These are phyloP conservation scores for Limnothrissa miodon DNA, from an alignment of 2,113 vertebrate species.

Conservation along the genomic window DNA sequence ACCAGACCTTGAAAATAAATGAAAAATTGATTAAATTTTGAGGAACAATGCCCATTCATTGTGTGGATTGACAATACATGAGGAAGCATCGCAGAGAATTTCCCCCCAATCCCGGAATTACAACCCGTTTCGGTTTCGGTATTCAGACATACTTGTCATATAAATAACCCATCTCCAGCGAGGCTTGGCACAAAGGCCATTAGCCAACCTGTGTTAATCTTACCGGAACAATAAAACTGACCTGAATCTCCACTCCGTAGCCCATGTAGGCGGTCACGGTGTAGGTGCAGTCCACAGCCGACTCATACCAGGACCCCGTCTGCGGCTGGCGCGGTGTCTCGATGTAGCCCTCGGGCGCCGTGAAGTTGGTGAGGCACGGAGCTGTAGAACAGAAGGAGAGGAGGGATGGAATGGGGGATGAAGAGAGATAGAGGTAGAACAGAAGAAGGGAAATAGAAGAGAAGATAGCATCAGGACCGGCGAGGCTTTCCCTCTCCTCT, in stretches of 20 bases:
- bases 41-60: neutral
- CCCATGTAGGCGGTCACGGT: constrained; percentile 84
- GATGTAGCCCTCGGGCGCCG: constrained; percentile 81
- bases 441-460: neutral
- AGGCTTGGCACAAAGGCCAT: neutral
- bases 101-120: neutral
- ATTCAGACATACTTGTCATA: neutral
- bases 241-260: constrained; percentile 94
- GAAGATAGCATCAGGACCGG: constrained; percentile 22
- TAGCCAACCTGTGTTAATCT: neutral
- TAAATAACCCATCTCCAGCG: neutral
- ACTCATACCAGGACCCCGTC: constrained; percentile 63
- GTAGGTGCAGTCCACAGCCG: constrained; percentile 83
- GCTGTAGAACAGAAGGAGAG: constrained; percentile 60
- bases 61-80: neutral
- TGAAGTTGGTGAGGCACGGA: constrained; percentile 83
- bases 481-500: constrained; percentile 19
- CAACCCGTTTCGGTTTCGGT: neutral
- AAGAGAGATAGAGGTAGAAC: constrained; percentile 2
- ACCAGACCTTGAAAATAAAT: neutral
- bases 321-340: constrained; percentile 65
- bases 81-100: neutral
- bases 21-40: too few species aligned
- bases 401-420: neutral
- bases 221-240: constrained; percentile 55